A percentile compares a stretch with the other conserved stretches of the same genome.
phyloP scores from a whole-genome alignment of 2,797 vertebrate species.

The Zalophus californianus region DNA sequence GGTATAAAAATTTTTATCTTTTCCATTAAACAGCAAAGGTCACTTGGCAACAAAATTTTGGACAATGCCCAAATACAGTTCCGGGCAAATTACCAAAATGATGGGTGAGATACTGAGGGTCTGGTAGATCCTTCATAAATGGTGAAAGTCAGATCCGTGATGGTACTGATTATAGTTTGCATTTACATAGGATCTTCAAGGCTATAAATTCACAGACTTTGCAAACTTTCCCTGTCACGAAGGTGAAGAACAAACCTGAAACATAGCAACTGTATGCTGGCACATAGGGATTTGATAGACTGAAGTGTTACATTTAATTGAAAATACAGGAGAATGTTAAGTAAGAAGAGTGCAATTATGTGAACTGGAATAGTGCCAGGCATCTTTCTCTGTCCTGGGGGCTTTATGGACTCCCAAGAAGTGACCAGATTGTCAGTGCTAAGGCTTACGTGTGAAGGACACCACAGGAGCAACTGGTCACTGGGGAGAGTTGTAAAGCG shows the following conservation, averaged over 20 bases:
- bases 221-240: slow-evolving; percentile 39
- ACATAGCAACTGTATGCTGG: not conserved
- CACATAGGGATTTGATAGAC: slow-evolving; percentile 38
- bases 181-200: slow-evolving; percentile 22
- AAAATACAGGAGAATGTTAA: slow-evolving; percentile 58
- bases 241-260: slow-evolving; percentile 21
- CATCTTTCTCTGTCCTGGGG: not conserved
- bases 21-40: slow-evolving; percentile 66
- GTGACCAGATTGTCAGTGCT: slow-evolving; percentile 3
- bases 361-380: slow-evolving; percentile 26
- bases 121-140: not conserved
- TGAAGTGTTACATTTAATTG: slow-evolving; percentile 65
- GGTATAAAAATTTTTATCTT: slow-evolving; percentile 50
- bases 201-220: slow-evolving; percentile 20
- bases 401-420: not conserved
- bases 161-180: not conserved
- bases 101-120: not conserved
- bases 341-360: slow-evolving; percentile 26
- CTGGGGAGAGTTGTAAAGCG: not conserved
- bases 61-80: slow-evolving; percentile 17
- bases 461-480: not conserved
- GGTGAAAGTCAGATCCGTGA: not conserved
- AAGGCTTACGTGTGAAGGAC: slow-evolving; percentile 56
- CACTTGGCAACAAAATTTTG: slow-evolving; percentile 49
- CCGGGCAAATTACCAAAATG: not conserved